Evolutionary conservation across 2,888 invertebrate species (phyloP), one percentile per base, ranked within the genome.

Genomic region (Cylloceria caligata): DNA sequence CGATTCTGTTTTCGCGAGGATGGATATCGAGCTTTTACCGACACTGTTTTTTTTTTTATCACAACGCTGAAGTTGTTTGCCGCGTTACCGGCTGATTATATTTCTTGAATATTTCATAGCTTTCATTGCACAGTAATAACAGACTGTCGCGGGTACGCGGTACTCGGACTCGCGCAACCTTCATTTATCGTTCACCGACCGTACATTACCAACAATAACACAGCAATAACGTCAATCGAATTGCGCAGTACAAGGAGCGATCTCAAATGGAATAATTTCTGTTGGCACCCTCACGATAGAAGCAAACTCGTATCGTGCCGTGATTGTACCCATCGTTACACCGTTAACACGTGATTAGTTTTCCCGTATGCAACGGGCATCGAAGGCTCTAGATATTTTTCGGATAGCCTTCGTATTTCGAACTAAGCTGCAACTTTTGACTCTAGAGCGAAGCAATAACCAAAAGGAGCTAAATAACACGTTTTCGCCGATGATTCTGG

Each of bases 81-180:
- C 36, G n/a, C 60, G 21, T 57, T 62, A 57, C 60, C 21, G 21
- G 55, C 39, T 57, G 42, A 79, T 67, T 72, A 24, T 6, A 27
- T 55, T 19, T 34, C 3, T 24, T 82, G 79, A 79, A 82, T 82
- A 75, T 75, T 82, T 79, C 45, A 82, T 82, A 52, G 36, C 60
- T 42, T 30, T 62, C 49, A 2, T 13, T 19, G 19, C 34, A 64
- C 45, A 78, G 7, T 60, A 74, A 69, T 69, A 9, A 55, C 65
- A 55, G 19, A 52, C 3, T 36, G n/a, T n/a, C n/a, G 4, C 11
- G 19, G 36, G n/a, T 34, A 19, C 21, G 36, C 71, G 71, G 39
- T 39, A 49, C 82, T 27, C 27, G 24, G 79, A 76, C 79, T 75
- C 75, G 68, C 75, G 75, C 75, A 79, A 82, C 60, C 71, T 27